Evolutionary conservation across 2,113 vertebrate genomes (phyloP).

Genomic region (Gila orcuttii): DNA sequence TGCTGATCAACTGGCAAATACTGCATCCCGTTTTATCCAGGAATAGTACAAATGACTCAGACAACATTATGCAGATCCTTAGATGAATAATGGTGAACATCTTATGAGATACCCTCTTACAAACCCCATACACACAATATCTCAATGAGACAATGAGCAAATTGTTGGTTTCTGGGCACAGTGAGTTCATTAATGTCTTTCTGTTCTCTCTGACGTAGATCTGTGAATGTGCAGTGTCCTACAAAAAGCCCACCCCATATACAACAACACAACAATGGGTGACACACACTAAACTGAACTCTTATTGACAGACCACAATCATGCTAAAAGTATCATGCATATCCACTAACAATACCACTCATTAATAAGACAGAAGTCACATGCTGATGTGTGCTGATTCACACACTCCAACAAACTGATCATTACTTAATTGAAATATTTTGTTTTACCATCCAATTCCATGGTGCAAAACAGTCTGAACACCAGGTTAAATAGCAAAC

Average conservation of each 20-base stretch:
- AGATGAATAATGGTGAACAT: neutral
- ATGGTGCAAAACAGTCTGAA: neutral
- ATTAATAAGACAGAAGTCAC: neutral
- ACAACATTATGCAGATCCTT: neutral
- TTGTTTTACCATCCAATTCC: neutral
- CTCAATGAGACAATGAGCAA: slow-evolving; percentile 24
- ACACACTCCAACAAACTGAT: neutral
- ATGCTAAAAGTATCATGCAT: neutral
- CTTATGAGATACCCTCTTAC: neutral
- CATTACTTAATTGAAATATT: neutral
- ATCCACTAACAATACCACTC: neutral
- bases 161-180: slow-evolving; percentile 26
- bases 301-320: neutral
- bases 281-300: slow-evolving; percentile 7
- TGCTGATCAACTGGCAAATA: neutral
- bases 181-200: slow-evolving; percentile 10
- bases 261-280: neutral
- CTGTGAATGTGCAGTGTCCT: neutral
- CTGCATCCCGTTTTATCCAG: neutral
- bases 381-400: neutral
- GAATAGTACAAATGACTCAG: slow-evolving; percentile 16
- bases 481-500: neutral
- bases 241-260: neutral
- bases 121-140: neutral
- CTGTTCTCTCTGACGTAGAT: slow-evolving; percentile 21